These are phyloP conservation scores for Pissodes strobi DNA, from an alignment of 1,140 invertebrate genomes.

Conservation along the genomic window DNA sequence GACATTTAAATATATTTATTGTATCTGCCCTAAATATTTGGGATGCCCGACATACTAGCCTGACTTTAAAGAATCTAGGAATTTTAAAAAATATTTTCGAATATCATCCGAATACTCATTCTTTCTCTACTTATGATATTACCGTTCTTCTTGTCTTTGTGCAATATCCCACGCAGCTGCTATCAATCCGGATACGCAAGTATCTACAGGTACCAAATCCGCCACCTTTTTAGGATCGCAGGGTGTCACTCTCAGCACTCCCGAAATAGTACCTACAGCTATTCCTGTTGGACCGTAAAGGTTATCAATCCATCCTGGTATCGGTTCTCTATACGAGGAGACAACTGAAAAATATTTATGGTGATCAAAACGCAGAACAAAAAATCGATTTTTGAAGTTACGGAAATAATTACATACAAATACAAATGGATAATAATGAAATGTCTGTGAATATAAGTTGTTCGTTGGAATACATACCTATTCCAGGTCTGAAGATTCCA, in stretches of 20 bases:
- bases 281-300: constrained; percentile 85
- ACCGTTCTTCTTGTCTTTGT: constrained; percentile 48
- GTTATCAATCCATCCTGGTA: constrained; percentile 83
- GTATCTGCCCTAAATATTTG: no score
- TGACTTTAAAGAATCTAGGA: no score
- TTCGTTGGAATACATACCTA: constrained; percentile 53
- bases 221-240: constrained; percentile 64
- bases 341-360: constrained; percentile 49
- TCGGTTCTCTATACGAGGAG: constrained; percentile 57
- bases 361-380: no score
- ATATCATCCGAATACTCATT: no score
- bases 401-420: no score
- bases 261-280: constrained; percentile 69
- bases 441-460: no score
- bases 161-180: constrained; percentile 68
- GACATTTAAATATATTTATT: no score
- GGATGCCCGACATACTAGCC: no score
- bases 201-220: constrained; percentile 75
- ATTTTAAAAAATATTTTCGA: no score
- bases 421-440: no score
- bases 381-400: no score
- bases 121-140: no score
- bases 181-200: constrained; percentile 78
- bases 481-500: constrained; percentile 68
- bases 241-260: constrained; percentile 71